These are phyloP conservation scores for Pipistrellus kuhlii DNA, from an alignment of 2,797 vertebrate species.

Conservation along the genomic window DNA sequence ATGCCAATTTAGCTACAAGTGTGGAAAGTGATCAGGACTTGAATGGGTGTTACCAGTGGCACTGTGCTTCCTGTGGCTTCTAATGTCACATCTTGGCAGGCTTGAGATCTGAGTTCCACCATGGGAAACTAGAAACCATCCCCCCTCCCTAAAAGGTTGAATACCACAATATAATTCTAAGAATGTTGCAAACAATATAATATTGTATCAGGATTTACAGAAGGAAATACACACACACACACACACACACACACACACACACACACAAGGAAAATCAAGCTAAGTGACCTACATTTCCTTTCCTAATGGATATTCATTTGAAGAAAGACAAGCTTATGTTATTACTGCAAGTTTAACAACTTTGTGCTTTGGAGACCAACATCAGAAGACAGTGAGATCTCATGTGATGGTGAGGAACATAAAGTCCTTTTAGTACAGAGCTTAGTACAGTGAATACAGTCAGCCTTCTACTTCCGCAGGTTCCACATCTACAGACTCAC, in stretches of 20 bases:
- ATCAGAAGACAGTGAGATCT: not conserved
- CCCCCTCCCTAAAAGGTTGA: not conserved
- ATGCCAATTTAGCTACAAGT: not conserved
- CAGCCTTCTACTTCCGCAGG: not conserved
- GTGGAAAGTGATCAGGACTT: not conserved
- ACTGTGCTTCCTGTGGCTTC: not conserved
- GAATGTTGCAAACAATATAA: not conserved
- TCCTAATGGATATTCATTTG: not conserved
- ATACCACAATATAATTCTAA: not conserved
- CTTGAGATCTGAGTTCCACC: rapidly evolving
- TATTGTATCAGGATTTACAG: not conserved
- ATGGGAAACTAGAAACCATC: not conserved
- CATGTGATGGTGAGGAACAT: not conserved
- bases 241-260: not conserved
- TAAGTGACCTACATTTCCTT: not conserved
- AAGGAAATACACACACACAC: not conserved
- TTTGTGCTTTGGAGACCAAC: not conserved
- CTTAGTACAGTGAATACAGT: not conserved
- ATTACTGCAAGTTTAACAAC: not conserved
- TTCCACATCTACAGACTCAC: not conserved
- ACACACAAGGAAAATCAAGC: not conserved
- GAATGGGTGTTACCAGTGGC: not conserved
- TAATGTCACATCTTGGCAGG: not conserved
- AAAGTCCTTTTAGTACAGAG: not conserved
- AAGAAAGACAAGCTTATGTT: not conserved